Percentiles rank a stretch among this genome's conserved stretches.
Conservation (phyloP, 2,797 vertebrate species). For the Poeciliopsis infans region DNA sequence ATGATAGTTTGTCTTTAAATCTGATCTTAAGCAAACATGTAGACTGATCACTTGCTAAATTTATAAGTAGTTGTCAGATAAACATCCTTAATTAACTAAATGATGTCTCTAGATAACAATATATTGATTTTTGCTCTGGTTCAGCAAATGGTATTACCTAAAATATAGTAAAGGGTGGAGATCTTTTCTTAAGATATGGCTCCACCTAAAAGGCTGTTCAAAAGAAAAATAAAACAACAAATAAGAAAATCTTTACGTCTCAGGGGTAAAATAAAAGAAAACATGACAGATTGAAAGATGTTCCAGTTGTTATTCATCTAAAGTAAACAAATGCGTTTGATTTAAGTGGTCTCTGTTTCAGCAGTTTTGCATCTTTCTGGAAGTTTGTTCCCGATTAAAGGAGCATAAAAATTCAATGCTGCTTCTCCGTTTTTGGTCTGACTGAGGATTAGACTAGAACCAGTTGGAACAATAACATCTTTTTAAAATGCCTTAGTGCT, state of each 20-base stretch:
- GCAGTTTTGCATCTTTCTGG: neutral
- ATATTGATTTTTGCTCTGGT: neutral
- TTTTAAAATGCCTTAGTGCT: too few species aligned
- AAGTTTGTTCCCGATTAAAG: neutral
- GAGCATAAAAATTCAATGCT: neutral
- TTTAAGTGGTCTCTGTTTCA: neutral
- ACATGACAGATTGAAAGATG: neutral
- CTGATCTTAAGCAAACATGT: neutral
- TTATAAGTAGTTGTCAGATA: neutral
- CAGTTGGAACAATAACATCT: too few species aligned
- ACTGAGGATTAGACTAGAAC: too few species aligned
- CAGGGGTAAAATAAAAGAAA: neutral
- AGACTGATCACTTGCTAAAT: neutral
- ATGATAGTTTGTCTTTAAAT: neutral
- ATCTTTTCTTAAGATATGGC: neutral
- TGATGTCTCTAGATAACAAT: neutral
- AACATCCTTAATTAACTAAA: neutral
- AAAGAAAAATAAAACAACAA: neutral
- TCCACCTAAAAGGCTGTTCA: too few species aligned
- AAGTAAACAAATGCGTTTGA: neutral
- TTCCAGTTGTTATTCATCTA: neutral
- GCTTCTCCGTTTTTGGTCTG: too few species aligned
- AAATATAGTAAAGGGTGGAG: neutral
- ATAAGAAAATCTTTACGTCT: neutral
- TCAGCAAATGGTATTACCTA: neutral